Evolutionary conservation across 35 echinoderm and acorn worm genomes (phyloP).

Genomic region (Ophioderma brevispina): DNA sequence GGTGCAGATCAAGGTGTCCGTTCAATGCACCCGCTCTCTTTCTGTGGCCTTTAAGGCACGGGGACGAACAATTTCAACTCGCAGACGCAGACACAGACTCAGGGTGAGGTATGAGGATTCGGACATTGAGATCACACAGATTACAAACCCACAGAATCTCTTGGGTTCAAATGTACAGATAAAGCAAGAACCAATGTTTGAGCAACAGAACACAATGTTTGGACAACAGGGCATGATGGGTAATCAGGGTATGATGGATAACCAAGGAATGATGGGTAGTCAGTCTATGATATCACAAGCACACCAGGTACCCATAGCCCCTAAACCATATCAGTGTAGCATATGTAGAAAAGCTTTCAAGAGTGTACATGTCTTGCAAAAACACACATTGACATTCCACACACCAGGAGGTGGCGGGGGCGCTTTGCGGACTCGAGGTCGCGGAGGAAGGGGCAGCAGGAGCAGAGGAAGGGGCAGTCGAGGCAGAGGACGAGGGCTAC

Average conservation of each 20-base stretch:
- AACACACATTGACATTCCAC: conserved; percentile 10
- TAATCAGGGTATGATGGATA: too few species aligned
- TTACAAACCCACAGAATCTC: background rate
- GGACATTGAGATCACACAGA: background rate
- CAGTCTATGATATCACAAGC: background rate
- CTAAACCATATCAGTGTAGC: background rate
- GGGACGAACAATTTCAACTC: too few species aligned
- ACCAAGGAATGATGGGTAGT: background rate
- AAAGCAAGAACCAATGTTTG: background rate
- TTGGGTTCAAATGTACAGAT: background rate
- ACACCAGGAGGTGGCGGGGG: background rate
- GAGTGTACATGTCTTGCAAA: conserved; percentile 4
- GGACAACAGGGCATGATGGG: background rate
- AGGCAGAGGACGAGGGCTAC: background rate
- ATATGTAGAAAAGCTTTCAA: conserved; percentile 10
- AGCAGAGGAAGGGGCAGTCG: background rate
- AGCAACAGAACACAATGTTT: conserved; percentile 1
- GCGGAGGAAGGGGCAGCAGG: background rate
- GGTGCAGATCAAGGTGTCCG: too few species aligned
- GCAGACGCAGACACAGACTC: too few species aligned
- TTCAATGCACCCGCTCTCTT: too few species aligned
- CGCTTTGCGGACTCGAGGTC: background rate
- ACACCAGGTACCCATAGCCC: background rate
- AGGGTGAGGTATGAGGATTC: too few species aligned
- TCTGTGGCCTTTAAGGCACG: too few species aligned